phyloP scores from a whole-genome alignment of 1,140 invertebrate genomes.

The Ephestia elutella region DNA sequence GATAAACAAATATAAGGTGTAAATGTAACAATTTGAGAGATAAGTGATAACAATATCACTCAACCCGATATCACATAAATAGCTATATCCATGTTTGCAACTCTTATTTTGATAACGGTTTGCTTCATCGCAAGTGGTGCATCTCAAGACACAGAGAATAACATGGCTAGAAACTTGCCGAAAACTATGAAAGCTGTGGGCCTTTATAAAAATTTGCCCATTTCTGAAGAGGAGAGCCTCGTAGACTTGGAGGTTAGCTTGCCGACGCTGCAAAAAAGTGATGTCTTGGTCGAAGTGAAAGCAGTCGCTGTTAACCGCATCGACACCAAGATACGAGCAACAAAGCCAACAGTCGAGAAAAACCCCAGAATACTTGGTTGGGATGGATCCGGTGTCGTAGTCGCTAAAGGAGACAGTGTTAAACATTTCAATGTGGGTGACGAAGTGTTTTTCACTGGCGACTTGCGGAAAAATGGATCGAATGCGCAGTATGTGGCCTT shows the following conservation, averaged over 20 bases:
- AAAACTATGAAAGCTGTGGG: slow-evolving; percentile 58
- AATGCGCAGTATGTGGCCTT: slow-evolving; percentile 59
- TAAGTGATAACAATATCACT: slow-evolving; percentile 13
- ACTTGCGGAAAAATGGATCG: slow-evolving; percentile 48
- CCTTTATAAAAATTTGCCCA: slow-evolving; percentile 61
- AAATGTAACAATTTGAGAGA: neutral
- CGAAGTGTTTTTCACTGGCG: slow-evolving; percentile 56
- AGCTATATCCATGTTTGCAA: slow-evolving; percentile 10
- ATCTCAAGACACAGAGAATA: neutral
- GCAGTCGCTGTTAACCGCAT: slow-evolving; percentile 59
- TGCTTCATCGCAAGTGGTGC: neutral
- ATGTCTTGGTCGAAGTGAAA: slow-evolving; percentile 58
- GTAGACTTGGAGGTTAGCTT: slow-evolving; percentile 49
- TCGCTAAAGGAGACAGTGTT: slow-evolving; percentile 40
- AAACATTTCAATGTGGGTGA: slow-evolving; percentile 49
- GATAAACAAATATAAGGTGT: too few species aligned
- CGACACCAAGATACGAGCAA: slow-evolving; percentile 53
- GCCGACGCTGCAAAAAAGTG: slow-evolving; percentile 36
- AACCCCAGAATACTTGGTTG: slow-evolving; percentile 53
- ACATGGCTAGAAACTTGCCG: slow-evolving; percentile 38
- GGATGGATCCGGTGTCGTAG: slow-evolving; percentile 54
- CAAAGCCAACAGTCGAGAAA: slow-evolving; percentile 43
- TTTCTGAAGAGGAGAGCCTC: slow-evolving; percentile 47
- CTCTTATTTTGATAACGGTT: neutral
- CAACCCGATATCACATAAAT: neutral